Base-by-base conservation (phyloP, 2,888 invertebrate species). In the Dastarcus helophoroides region DNA sequence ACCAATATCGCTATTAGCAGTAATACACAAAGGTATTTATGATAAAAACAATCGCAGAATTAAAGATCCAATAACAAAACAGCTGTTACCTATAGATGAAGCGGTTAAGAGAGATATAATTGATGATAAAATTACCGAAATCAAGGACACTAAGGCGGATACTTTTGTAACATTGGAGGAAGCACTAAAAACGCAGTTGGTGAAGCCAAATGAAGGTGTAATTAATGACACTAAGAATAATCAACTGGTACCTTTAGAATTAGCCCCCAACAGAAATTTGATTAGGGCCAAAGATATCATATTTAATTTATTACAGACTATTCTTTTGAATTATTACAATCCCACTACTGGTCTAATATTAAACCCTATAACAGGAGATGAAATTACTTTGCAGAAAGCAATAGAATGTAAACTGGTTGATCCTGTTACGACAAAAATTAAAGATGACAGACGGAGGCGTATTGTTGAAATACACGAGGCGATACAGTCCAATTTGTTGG, bases 21-120 rank as follows among this genome's bases (percentile, higher is more conserved):
- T 78, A n/a, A 70, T 83, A 34, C 67, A 68, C 19, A 76, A 76
- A 53, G 72, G 76, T 33, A 62, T 80, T 41, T 82, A 82, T 52
- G 75, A 81, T 54, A 65, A 76, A 0, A 66, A 73, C 47, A 68
- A 73, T 1, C 80, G 80, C 6, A 75, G 71, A 55, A 73, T 88
- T 21, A 71, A 65, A 43, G 86, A 88, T 56, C 72, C 72, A 13
- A 63, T 82, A 38, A 77, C 81, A 17, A 71, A 76, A 46, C 76
- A 81, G 56, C 62, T 73, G 41, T 66, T 89, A 2, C 69, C 76
- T 42, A 68, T 91, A 11, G 69, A 75, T 29, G 83, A 85, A 50
- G 82, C 85, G 2, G 75, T 88, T 26, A 72, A 77, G 41, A 71
- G 82, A 47, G 79, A 81, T 44, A 74, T 89, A 38, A 71, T 91